A percentile compares a stretch with the other conserved stretches of the same genome.
Conservation (phyloP, 2,888 invertebrate genomes). For the Xestia sexstrigata region DNA sequence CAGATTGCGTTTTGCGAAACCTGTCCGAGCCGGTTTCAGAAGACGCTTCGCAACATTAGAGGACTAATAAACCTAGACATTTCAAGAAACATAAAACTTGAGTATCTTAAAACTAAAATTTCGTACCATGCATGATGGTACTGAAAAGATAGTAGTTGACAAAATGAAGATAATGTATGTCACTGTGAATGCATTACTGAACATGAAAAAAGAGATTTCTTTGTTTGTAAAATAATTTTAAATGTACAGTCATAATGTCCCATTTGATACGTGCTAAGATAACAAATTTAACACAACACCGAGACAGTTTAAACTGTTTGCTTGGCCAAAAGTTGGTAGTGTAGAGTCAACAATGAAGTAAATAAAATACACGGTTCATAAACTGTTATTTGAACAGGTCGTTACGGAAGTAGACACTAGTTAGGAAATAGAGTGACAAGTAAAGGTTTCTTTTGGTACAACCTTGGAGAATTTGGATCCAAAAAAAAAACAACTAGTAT, state of each 20-base stretch:
- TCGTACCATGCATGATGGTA: neutral
- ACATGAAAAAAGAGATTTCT: constrained; percentile 26
- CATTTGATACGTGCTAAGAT: constrained; percentile 25
- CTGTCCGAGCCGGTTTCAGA: constrained; percentile 50
- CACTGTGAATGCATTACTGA: constrained; percentile 8
- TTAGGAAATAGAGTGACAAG: neutral
- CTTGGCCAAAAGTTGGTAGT: neutral
- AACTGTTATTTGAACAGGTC: constrained; percentile 8
- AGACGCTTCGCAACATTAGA: constrained; percentile 45
- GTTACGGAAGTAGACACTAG: constrained; percentile 15
- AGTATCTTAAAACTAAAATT: neutral
- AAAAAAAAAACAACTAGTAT: neutral
- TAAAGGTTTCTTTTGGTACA: neutral
- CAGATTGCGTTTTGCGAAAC: constrained; percentile 45
- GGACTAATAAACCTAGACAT: constrained; percentile 45
- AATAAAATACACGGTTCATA: neutral
- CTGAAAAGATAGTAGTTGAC: constrained; percentile 25
- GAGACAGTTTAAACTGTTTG: constrained; percentile 32
- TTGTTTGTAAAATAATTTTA: constrained; percentile 36
- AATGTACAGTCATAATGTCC: constrained; percentile 16
- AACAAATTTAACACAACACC: constrained; percentile 14
- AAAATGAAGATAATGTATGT: constrained; percentile 25
- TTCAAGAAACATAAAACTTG: constrained; percentile 26
- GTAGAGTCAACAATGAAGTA: neutral
- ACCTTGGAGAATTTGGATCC: neutral